Base-by-base conservation (phyloP, 2,888 invertebrate genomes). In the Polyploca ridens region DNA sequence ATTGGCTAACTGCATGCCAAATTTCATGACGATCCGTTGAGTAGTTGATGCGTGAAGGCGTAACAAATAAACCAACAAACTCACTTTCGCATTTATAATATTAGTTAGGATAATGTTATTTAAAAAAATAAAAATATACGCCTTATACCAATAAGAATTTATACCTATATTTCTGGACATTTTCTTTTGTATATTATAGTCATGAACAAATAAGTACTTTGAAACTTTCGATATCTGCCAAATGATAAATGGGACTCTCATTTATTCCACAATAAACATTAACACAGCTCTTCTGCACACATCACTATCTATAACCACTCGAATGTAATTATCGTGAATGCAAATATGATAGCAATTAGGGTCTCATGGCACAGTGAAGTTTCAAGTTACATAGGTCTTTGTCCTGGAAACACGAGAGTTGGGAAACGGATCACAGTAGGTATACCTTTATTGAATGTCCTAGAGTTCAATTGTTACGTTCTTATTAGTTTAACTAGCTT, bases 271-370 rank as follows among this genome's bases (percentile, higher is more conserved):
- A 67, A 70, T 64, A 69, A 64, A 69, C 71, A 71, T 73, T 72
- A 74, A 69, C 71, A 71, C 73, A 71, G 67, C 72, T 71, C 67
- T 64, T 63, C 65, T 64, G 67, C 67, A 72, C 70, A 73, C 71
- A 66, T 75, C 76, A 73, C 79, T 74, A 73, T 73, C 19, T 61
- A 41, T 54, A 16, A 41, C 60, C 60, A 38, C 73, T 73, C 63
- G 64, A 70, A 71, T 75, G 69, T 68, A 72, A 76, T 80, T 78
- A 76, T 78, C 71, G 69, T 73, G 69, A 69, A 68, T 69, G 75
- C 74, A 79, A 83, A 84, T 81, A 79, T 75, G 69, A 67, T 68
- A 70, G 73, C 70, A 74, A 84, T 85, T 85, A 83, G 64, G 79
- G 78, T 77, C 81, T 74, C 67, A 66, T 81, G 75, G 76, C 78